These are phyloP conservation scores for Rhyacichthys aspro DNA, from an alignment of 2,797 vertebrate genomes.

Conservation along the genomic window DNA sequence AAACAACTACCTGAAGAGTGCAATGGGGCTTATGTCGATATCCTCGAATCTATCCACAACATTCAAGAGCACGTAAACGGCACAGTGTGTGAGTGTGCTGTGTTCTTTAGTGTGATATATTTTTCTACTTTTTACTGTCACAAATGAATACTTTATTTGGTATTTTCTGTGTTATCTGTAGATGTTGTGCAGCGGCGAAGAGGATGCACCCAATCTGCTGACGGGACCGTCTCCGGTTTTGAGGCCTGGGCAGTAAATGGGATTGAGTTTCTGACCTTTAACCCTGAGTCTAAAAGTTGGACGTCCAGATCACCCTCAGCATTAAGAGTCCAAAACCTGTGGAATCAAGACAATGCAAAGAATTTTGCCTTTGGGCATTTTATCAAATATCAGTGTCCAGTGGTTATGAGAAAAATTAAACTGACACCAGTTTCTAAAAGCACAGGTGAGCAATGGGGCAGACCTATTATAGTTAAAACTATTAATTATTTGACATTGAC, in stretches of 20 bases:
- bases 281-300: constrained; percentile 12
- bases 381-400: constrained; percentile 7
- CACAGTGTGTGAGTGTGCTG: neutral
- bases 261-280: constrained; percentile 14
- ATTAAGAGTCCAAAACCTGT: neutral
- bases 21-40: neutral
- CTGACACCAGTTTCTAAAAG: neutral
- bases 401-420: neutral
- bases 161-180: no score
- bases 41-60: no score
- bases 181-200: constrained; percentile 18
- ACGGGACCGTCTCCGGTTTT: constrained; percentile 11
- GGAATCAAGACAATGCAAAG: neutral
- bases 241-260: constrained; percentile 27
- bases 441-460: neutral
- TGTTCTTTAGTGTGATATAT: no score
- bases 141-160: no score
- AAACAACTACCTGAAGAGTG: neutral
- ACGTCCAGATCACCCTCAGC: neutral
- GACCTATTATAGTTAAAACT: no score
- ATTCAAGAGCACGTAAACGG: neutral
- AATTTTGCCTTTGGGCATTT: neutral
- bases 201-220: constrained; percentile 8
- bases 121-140: no score
- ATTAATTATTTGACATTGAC: no score